Evolutionary conservation across 2,888 invertebrate genomes (phyloP), one percentile per base, ranked within the genome.

Genomic region (Eristalis tenax): DNA sequence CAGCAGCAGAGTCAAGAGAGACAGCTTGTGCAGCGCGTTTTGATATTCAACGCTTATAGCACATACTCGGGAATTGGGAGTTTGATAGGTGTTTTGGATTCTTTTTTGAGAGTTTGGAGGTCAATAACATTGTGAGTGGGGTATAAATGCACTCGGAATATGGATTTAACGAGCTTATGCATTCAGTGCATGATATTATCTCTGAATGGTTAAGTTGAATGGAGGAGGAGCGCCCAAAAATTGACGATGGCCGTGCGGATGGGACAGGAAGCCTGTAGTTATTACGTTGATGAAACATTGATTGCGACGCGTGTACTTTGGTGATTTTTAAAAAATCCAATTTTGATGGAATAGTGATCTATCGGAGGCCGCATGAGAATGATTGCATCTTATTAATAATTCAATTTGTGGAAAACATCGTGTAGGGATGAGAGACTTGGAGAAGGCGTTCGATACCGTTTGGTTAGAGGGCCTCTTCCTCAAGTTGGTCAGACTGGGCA

Each of bases 131-230:
- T 15, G 61, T 63, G 22, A 74, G 32, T 32, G 32, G 50, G 63
- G 68, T 11, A 74, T 74, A 74, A 81, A 63, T 81, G 70, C 86
- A 82, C 71, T 70, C 70, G 74, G 57, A 63, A 61, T 86, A 83
- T 83, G 66, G 71, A 66, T 75, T 78, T 83, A 75, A 86, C 70
- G 78, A 75, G 75, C 69, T 82, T 50, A 38, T 59, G 50, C 74
- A 74, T 69, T 82, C 63, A 63, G 59, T 70, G 32, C 74, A 68
- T 78, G 74, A 75, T 82, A 78, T 86, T 22, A 83, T 77, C 77
- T 69, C 75, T 80, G 57, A 43, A 38, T 56, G 80, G n/a, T 26
- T 64, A 10, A 50, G 65, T 68, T 56, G 68, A 57, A 64, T 65
- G 50, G 50, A 50, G 71, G 40, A 76, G 71, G 70, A 71, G 80